phyloP scores from a whole-genome alignment of 2,888 invertebrate genomes.

The Rapana venosa region DNA sequence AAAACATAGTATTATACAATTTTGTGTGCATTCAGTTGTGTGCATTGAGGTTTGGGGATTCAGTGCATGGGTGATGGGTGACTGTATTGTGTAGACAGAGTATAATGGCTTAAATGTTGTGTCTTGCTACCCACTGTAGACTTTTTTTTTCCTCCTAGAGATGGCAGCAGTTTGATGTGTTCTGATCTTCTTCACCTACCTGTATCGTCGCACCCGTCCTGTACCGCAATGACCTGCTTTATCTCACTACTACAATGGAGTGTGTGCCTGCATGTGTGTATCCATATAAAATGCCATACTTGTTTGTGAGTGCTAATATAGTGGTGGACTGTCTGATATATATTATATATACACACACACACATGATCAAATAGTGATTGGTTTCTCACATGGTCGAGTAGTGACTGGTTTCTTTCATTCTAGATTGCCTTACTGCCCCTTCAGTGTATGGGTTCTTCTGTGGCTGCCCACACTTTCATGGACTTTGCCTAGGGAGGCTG shows the following conservation, averaged over 20 bases:
- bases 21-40: constrained; percentile 1
- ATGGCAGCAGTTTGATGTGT: constrained; percentile 24
- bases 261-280: not conserved
- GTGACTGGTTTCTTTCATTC: not conserved
- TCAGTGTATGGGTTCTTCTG: not conserved
- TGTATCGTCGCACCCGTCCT: constrained; percentile 30
- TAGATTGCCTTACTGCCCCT: not conserved
- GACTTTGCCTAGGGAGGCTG: not conserved
- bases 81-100: not conserved
- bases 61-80: not conserved
- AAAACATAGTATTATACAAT: constrained; percentile 4
- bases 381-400: not conserved
- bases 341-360: no score
- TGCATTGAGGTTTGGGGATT: not conserved
- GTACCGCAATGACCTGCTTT: constrained; percentile 5
- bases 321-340: not conserved
- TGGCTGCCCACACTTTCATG: not conserved
- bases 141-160: not conserved
- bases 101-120: not conserved
- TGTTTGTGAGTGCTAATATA: not conserved
- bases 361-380: not conserved
- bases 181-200: not conserved
- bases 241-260: not conserved
- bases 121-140: not conserved
- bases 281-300: not conserved